Conservation (phyloP, 2,888 invertebrate genomes). For the Corythucha ciliata region DNA sequence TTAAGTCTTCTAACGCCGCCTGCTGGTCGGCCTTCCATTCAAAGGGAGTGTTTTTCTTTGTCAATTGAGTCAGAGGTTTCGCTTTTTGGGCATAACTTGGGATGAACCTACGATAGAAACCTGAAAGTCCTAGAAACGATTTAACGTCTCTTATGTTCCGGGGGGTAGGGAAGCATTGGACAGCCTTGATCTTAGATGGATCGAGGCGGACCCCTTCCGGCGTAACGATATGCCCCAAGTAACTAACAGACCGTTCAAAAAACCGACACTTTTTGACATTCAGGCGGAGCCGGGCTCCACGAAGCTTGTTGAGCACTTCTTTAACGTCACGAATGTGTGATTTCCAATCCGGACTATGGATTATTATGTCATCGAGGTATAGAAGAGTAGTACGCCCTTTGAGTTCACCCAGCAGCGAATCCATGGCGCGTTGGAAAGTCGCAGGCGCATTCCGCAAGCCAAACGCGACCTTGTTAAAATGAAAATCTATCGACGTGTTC, state of each 20-base stretch:
- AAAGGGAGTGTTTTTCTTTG: conserved; percentile 31
- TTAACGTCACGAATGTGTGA: conserved; percentile 12
- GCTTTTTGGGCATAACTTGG: conserved; percentile 37
- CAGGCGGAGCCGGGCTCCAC: conserved; percentile 15
- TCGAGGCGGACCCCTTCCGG: conserved; percentile 26
- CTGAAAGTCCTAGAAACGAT: conserved; percentile 39
- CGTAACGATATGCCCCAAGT: conserved; percentile 28
- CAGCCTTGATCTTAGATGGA: conserved; percentile 17
- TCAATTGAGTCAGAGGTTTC: conserved; percentile 34
- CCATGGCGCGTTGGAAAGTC: conserved; percentile 38
- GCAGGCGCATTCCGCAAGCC: conserved; percentile 31
- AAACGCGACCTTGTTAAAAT: conserved; percentile 37
- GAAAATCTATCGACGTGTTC: too few relatives aligned
- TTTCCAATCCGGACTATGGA: conserved; percentile 21
- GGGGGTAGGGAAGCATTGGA: conserved; percentile 23
- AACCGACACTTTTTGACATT: conserved; percentile 26
- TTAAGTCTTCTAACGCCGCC: conserved; percentile 29
- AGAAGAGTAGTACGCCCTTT: conserved; percentile 26
- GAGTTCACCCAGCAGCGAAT: conserved; percentile 35
- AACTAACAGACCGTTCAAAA: conserved; percentile 10
- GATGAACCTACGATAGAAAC: conserved; percentile 41
- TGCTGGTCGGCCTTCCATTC: conserved; percentile 27
- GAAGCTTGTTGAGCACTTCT: conserved; percentile 19
- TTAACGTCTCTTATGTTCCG: conserved; percentile 20
- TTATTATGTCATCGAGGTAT: conserved; percentile 32